Conservation (phyloP, 1,140 invertebrate species). For the Neotoxoptera formosana region DNA sequence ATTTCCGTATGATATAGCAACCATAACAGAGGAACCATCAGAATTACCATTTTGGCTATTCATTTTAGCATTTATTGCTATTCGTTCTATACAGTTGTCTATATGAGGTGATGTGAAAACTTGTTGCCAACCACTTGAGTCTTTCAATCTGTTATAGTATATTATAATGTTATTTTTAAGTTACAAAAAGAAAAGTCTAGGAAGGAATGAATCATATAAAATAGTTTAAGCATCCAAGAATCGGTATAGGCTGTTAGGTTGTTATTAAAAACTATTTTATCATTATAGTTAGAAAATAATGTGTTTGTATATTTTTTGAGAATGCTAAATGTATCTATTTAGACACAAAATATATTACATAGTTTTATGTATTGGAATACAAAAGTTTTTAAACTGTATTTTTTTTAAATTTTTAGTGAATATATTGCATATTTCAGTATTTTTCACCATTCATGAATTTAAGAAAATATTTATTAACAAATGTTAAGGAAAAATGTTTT, state of each 20-base stretch:
- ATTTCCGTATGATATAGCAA: slow-evolving; percentile 86
- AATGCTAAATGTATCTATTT: neutral
- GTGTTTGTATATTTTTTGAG: neutral
- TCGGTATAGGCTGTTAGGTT: neutral
- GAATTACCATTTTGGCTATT: slow-evolving; percentile 67
- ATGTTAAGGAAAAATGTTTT: too few relatives aligned
- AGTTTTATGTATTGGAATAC: neutral
- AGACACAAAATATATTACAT: neutral
- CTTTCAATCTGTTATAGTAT: slow-evolving; percentile 77
- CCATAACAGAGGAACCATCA: slow-evolving; percentile 77
- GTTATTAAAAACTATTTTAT: neutral
- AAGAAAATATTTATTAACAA: too few relatives aligned
- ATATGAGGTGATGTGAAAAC: slow-evolving; percentile 93
- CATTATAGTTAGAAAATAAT: neutral
- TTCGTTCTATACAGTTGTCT: slow-evolving; percentile 86
- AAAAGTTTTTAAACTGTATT: neutral
- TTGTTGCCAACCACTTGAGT: slow-evolving; percentile 94
- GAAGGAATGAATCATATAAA: neutral
- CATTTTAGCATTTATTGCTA: slow-evolving; percentile 95
- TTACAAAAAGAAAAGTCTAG: neutral
- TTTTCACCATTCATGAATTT: too few relatives aligned
- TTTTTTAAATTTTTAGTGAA: neutral
- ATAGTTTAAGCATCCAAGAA: neutral
- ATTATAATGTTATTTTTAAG: neutral
- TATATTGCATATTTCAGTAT: neutral